A percentile compares a stretch with the other conserved stretches of the same genome.
These are phyloP conservation scores for Thecophora atra DNA, from an alignment of 2,888 invertebrate species.

Conservation along the genomic window DNA sequence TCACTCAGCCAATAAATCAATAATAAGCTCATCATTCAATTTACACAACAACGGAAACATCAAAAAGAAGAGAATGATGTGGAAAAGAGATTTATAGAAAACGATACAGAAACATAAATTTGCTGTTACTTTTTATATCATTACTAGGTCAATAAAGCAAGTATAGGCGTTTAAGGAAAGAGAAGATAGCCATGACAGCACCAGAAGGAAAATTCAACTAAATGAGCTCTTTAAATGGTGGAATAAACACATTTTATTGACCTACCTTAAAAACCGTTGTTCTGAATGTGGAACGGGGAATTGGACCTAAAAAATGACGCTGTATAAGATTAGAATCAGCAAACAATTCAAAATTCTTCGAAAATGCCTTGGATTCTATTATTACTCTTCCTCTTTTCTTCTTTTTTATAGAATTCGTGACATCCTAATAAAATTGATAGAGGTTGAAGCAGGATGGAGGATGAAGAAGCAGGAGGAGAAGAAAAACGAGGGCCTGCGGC, in stretches of 20 bases:
- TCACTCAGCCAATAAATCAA: no score
- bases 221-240: conserved; percentile 28
- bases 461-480: not conserved
- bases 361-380: no score
- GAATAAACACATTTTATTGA: conserved; percentile 21
- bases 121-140: not conserved
- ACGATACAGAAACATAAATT: not conserved
- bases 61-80: not conserved
- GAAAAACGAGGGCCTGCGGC: not conserved
- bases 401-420: no score
- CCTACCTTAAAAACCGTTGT: not conserved
- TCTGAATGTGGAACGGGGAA: not conserved
- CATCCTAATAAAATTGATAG: no score
- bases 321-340: no score
- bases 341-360: no score
- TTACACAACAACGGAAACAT: not conserved
- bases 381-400: no score
- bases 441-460: no score
- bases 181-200: no score
- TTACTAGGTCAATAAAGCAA: not conserved
- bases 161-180: not conserved
- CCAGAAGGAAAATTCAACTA: not conserved
- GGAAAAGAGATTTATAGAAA: not conserved
- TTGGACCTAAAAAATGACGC: no score
- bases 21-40: no score